Base-by-base conservation (phyloP, 2,113 vertebrate genomes). In the Leuciscus idus region DNA sequence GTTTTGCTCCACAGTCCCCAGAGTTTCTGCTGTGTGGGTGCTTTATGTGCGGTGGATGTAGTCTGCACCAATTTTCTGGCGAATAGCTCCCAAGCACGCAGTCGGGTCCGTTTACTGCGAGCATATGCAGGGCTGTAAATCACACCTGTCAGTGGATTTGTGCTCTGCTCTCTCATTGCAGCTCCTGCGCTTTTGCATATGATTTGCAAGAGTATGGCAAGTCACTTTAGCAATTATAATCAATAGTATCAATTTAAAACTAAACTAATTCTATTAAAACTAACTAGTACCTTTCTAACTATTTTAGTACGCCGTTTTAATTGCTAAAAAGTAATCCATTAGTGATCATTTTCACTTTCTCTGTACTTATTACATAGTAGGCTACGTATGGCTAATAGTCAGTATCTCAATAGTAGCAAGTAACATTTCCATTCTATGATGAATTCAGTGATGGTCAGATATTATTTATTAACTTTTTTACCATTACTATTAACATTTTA, bases 61-160 rank as follows among this genome's bases (percentile, higher is more conserved):
- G 64, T 73, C 68, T 84, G 82, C 82, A 84, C 66, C 82, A 84
- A 57, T 84, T 59, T 84, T 84, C 50, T 73, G 81, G 81, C 66
- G 21, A 83, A 72, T 39, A 11, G 81, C 48, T 83, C 64, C 36
- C 28, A 50, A 55, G 64, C 30, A 70, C 26, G 19, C 66, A 72
- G 64, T 83, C 81, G 21, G 46, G 52, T 39, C 52, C 48, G 12
- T 84, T 74, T 84, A 73, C 82, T 11, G 23, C 13, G 23, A 36
- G 82, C 68, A 84, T 84, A 73, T 84, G 68, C 82, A 59, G 82
- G 82, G 82, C 82, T 84, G 66, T 84, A 74, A 84, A 84, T 84
- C 82, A 84, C 68, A 39, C 23, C n/a, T 59, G 68, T 59, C 82
- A 73, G 48, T 33, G 50, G 48, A 23, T 72, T 43, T 66, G n/a